Evolutionary conservation across 2,113 vertebrate genomes (phyloP).

Genomic region (Poeciliopsis occidentalis): DNA sequence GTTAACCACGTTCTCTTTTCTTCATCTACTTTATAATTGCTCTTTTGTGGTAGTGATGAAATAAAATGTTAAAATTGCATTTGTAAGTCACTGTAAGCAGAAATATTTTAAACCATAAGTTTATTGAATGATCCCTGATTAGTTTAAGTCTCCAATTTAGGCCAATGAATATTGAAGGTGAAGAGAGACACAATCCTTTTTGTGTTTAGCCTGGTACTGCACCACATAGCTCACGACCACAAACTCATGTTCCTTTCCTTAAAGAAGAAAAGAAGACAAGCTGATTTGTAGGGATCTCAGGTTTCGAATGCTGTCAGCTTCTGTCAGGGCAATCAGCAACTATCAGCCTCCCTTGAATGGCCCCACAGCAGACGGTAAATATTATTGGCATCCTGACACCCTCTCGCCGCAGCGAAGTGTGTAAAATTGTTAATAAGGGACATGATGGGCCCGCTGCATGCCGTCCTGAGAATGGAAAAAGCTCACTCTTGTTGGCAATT

Average conservation of each 20-base stretch:
- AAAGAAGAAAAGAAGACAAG: conserved; percentile 43
- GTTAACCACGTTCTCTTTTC: too few relatives aligned
- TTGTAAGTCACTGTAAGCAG: neutral
- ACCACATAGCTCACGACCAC: conserved; percentile 44
- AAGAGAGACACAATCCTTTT: conserved; percentile 30
- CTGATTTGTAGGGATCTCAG: conserved; percentile 70
- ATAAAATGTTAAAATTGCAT: neutral
- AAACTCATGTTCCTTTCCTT: conserved; percentile 23
- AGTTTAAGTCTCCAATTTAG: neutral
- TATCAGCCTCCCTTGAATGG: conserved; percentile 67
- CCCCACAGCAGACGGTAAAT: conserved; percentile 79
- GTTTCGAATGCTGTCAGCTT: conserved; percentile 73
- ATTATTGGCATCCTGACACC: conserved; percentile 82
- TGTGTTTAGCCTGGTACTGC: conserved; percentile 27
- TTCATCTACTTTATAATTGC: too few relatives aligned
- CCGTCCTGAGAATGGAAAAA: conserved; percentile 72
- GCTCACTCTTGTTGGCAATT: conserved; percentile 76
- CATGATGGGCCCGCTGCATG: conserved; percentile 76
- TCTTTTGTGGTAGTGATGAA: neutral
- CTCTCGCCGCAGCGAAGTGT: conserved; percentile 73
- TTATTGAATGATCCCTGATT: neutral
- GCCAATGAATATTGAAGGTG: conserved; percentile 17
- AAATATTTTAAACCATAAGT: neutral
- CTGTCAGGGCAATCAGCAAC: conserved; percentile 75
- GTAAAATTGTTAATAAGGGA: conserved; percentile 83